phyloP scores from a whole-genome alignment of 2,888 invertebrate genomes.

The Boloria euphrosyne region DNA sequence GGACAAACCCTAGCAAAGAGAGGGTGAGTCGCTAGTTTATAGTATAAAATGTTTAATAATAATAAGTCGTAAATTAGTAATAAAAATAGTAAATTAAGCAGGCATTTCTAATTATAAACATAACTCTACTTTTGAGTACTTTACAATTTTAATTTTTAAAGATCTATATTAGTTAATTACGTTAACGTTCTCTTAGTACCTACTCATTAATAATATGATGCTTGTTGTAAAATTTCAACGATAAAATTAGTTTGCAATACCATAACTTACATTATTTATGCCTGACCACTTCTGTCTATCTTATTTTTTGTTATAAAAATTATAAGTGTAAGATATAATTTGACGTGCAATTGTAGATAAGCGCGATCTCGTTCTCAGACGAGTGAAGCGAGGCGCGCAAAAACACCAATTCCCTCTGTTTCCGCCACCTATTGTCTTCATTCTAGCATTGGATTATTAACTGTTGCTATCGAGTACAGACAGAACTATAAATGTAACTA shows the following conservation, averaged over 20 bases:
- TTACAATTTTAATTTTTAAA: too few relatives aligned
- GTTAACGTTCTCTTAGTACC: too few relatives aligned
- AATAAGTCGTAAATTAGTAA: too few relatives aligned
- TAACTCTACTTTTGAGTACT: too few relatives aligned
- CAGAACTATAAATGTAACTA: slow-evolving; percentile 16
- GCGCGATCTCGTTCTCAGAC: slow-evolving; percentile 63
- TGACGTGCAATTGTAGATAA: slow-evolving; percentile 57
- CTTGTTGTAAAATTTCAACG: too few relatives aligned
- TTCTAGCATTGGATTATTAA: slow-evolving; percentile 67
- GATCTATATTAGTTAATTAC: too few relatives aligned
- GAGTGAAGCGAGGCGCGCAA: slow-evolving; percentile 59
- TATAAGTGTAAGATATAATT: slow-evolving; percentile 50
- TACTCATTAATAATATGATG: too few relatives aligned
- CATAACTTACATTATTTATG: slow-evolving; percentile 3
- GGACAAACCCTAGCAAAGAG: too few relatives aligned
- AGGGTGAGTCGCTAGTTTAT: too few relatives aligned
- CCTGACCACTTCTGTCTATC: slow-evolving; percentile 12
- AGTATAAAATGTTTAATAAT: background rate
- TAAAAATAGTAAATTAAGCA: too few relatives aligned
- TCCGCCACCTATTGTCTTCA: slow-evolving; percentile 74
- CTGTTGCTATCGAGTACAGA: slow-evolving; percentile 36
- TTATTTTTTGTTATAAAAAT: slow-evolving; percentile 23
- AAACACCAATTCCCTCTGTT: slow-evolving; percentile 66
- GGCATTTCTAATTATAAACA: too few relatives aligned
- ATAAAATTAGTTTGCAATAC: slow-evolving; percentile 1